phyloP scores from a whole-genome alignment of 2,797 vertebrate genomes.

The Synanceia verrucosa region DNA sequence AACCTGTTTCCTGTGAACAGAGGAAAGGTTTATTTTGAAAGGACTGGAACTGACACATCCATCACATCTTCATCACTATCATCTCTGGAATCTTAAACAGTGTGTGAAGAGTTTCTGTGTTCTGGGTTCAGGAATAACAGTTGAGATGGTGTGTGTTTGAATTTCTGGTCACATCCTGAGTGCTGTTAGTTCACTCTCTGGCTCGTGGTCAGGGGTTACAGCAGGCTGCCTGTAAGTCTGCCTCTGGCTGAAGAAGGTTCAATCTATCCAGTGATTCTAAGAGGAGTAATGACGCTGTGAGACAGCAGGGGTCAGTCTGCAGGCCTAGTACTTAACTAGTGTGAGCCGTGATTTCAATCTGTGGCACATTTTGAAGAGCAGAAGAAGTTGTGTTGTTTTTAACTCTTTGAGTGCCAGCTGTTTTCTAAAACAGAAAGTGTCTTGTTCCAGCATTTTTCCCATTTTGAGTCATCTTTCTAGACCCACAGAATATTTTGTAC shows the following conservation, averaged over 20 bases:
- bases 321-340: not conserved
- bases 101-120: not conserved
- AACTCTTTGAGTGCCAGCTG: constrained; percentile 3
- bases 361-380: constrained; percentile 1
- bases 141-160: constrained; percentile 16
- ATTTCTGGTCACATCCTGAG: constrained; percentile 42
- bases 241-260: constrained; percentile 8
- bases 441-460: too few species aligned
- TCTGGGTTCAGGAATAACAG: constrained; percentile 8
- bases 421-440: too few species aligned
- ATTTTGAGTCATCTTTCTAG: too few species aligned
- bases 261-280: constrained; percentile 28
- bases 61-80: too few species aligned
- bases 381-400: not conserved
- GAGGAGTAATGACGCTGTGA: not conserved
- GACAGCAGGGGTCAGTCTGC: constrained; percentile 3
- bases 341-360: constrained; percentile 1
- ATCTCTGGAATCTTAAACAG: not conserved
- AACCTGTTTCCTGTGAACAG: too few species aligned
- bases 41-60: too few species aligned
- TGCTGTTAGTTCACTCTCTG: constrained; percentile 35
- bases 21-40: constrained; percentile 4
- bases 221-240: constrained; percentile 1
- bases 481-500: too few species aligned
- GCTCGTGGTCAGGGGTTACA: constrained; percentile 37